A percentile compares a stretch with the other conserved stretches of the same genome.
phyloP scores from a whole-genome alignment of 2,888 invertebrate species.

The Creontiades dilutus region DNA sequence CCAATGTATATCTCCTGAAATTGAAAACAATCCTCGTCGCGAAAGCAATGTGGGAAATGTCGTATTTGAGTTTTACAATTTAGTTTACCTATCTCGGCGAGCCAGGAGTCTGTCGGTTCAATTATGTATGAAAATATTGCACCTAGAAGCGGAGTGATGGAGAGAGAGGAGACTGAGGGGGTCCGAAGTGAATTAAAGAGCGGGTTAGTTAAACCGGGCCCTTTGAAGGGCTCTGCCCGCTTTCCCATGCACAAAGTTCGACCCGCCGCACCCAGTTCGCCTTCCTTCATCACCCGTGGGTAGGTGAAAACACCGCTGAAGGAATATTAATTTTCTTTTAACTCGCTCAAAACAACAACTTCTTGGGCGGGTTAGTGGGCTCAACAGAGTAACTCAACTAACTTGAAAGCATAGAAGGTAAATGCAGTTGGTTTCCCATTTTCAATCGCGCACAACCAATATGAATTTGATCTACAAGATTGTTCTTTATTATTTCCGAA shows the following conservation, averaged over 20 bases:
- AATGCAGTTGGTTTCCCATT: neutral
- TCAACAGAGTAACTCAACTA: neutral
- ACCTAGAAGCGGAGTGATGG: neutral
- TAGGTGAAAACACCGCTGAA: constrained; percentile 41
- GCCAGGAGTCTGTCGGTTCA: neutral
- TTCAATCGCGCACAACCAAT: no score
- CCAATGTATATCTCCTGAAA: no score
- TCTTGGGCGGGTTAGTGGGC: neutral
- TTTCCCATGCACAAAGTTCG: constrained; percentile 52
- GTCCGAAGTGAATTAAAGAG: constrained; percentile 55
- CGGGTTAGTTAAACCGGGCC: constrained; percentile 54
- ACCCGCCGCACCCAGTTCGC: neutral
- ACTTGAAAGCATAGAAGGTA: neutral
- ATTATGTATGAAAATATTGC: constrained; percentile 58
- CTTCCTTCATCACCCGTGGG: neutral
- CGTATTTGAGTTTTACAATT: no score
- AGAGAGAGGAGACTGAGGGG: neutral
- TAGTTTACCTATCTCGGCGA: no score
- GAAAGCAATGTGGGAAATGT: no score
- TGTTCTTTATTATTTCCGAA: neutral
- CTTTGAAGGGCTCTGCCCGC: constrained; percentile 19
- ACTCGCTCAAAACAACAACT: constrained; percentile 23
- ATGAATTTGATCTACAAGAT: neutral
- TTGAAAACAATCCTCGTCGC: no score
- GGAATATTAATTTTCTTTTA: constrained; percentile 59